Evolutionary conservation across 2,888 invertebrate genomes (phyloP).

Genomic region (Prenolepis imparis): DNA sequence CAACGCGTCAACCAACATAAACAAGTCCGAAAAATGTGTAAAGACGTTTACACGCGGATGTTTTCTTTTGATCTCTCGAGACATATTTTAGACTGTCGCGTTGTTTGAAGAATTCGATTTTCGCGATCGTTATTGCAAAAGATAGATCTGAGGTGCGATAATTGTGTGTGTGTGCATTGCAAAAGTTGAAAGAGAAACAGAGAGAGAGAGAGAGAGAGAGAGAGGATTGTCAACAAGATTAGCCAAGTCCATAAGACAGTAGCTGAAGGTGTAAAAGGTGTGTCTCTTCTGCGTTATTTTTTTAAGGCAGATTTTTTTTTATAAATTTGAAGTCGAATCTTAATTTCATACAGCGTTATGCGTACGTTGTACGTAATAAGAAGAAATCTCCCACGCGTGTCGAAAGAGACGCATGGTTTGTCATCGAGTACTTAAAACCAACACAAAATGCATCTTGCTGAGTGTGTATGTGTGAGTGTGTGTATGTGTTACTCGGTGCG

Average conservation of each 20-base stretch:
- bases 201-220: not conserved
- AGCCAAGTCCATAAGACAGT: not conserved
- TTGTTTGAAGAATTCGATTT: conserved; percentile 3
- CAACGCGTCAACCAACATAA: not conserved
- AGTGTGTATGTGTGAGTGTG: not conserved
- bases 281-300: not conserved
- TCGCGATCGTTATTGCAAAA: not conserved
- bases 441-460: not conserved
- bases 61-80: not conserved
- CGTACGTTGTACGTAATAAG: not conserved
- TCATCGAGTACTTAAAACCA: conserved; percentile 38
- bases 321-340: not conserved
- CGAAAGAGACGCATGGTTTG: not conserved
- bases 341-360: not conserved
- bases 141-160: conserved; percentile 18
- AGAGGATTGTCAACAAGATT: conserved; percentile 7
- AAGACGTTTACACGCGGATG: not conserved
- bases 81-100: not conserved
- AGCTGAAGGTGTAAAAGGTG: not conserved
- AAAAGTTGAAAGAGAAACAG: not conserved
- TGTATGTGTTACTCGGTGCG: not conserved
- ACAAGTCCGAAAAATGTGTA: not conserved
- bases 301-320: not conserved
- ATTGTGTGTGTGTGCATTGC: conserved; percentile 4
- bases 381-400: not conserved